Conservation (phyloP, 2,888 invertebrate species). For the Steinernema scapterisci region DNA sequence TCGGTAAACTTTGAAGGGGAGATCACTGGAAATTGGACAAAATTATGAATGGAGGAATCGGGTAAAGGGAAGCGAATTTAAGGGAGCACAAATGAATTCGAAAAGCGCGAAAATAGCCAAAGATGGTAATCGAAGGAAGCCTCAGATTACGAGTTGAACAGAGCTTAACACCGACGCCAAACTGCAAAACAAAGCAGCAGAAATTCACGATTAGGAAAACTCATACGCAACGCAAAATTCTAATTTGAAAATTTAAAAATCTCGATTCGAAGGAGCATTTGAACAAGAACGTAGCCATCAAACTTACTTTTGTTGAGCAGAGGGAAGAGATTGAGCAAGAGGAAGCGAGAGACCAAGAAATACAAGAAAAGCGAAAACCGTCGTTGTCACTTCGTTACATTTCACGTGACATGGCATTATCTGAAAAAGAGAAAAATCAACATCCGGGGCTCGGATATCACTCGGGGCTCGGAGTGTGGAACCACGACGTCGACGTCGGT, state of each 20-base stretch:
- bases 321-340: conserved; percentile 3
- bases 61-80: too few species aligned
- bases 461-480: too few species aligned
- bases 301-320: conserved; percentile 29
- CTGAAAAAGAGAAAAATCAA: conserved; percentile 1
- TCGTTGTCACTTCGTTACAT: background rate
- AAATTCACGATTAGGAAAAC: background rate
- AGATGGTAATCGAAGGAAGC: background rate
- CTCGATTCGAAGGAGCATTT: too few species aligned
- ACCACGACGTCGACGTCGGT: too few species aligned
- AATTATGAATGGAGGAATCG: too few species aligned
- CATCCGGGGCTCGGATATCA: too few species aligned
- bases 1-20: conserved; percentile 40
- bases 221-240: too few species aligned
- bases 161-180: too few species aligned
- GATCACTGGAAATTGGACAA: conserved; percentile 12
- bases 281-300: too few species aligned
- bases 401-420: conserved; percentile 20
- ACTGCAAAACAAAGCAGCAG: too few species aligned
- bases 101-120: background rate
- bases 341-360: background rate
- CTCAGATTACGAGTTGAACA: background rate
- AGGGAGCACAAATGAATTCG: background rate
- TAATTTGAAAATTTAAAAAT: too few species aligned
- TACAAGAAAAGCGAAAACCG: background rate